A percentile compares a stretch with the other conserved stretches of the same genome.
Evolutionary conservation across 2,797 vertebrate species (phyloP).

Genomic region (Erpetoichthys calabaricus): DNA sequence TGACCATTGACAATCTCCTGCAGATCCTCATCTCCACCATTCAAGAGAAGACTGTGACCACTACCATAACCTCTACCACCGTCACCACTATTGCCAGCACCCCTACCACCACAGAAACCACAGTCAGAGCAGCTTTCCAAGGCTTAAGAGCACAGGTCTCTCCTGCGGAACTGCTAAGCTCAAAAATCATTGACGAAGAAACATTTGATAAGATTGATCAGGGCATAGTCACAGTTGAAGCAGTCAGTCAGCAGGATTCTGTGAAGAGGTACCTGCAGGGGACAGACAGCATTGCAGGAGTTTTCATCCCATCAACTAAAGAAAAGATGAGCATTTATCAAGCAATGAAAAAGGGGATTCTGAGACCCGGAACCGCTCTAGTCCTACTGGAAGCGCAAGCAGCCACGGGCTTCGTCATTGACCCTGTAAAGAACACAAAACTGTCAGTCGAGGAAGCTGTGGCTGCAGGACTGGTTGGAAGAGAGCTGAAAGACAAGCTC

Average conservation of each 20-base stretch:
- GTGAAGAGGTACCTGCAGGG: too few relatives aligned
- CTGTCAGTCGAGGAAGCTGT: conserved; percentile 39
- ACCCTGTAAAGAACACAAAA: conserved; percentile 40
- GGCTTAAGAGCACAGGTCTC: too few relatives aligned
- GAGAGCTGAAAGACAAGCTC: conserved; percentile 40
- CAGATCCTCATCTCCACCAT: conserved; percentile 38
- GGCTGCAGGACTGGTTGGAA: conserved; percentile 36
- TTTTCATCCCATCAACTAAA: conserved; percentile 34
- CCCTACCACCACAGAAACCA: too few relatives aligned
- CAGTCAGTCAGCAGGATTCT: too few relatives aligned
- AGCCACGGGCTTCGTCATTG: conserved; percentile 48
- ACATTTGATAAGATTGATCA: too few relatives aligned
- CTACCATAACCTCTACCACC: too few relatives aligned
- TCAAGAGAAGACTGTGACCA: conserved; percentile 15
- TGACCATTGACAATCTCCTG: conserved; percentile 47
- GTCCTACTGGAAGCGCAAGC: conserved; percentile 49
- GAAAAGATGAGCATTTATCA: conserved; percentile 43
- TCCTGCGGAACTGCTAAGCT: too few relatives aligned
- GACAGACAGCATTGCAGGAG: too few relatives aligned
- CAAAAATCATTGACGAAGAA: too few relatives aligned
- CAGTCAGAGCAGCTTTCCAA: too few relatives aligned
- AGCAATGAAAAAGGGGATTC: conserved; percentile 32
- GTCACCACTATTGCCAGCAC: conserved; percentile 2
- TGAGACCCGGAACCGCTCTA: conserved; percentile 39
- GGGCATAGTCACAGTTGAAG: too few relatives aligned